Evolutionary conservation across 2,888 invertebrate genomes (phyloP).

Genomic region (Ochropacha duplaris): DNA sequence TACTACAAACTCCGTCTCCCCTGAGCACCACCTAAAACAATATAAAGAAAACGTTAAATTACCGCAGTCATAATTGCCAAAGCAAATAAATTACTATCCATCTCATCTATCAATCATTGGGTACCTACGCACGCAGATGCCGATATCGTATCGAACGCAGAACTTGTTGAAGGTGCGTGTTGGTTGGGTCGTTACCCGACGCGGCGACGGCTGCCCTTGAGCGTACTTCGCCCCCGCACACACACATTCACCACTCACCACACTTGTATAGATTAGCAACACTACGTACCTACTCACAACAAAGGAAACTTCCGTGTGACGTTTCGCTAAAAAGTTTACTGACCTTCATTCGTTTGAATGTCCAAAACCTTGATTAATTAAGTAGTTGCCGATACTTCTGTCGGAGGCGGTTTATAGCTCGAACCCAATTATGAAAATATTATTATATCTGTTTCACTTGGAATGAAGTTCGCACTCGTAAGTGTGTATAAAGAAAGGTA

Average conservation of each 20-base stretch:
- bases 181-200: constrained; percentile 70
- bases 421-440: background rate
- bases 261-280: constrained; percentile 5
- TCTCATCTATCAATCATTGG: constrained; percentile 24
- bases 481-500: too few relatives aligned
- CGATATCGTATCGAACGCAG: constrained; percentile 33
- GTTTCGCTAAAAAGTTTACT: constrained; percentile 50
- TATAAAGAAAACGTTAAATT: constrained; percentile 12
- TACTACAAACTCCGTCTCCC: constrained; percentile 77
- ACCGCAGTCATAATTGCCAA: background rate
- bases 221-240: constrained; percentile 68
- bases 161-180: constrained; percentile 44
- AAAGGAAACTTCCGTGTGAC: constrained; percentile 48
- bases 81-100: constrained; percentile 10
- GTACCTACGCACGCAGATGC: constrained; percentile 15
- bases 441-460: background rate
- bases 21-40: constrained; percentile 58
- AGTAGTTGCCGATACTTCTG: constrained; percentile 21
- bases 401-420: constrained; percentile 14
- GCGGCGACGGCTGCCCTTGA: constrained; percentile 74
- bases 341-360: constrained; percentile 51
- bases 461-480: too few relatives aligned
- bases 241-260: constrained; percentile 13
- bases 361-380: constrained; percentile 30
- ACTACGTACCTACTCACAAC: constrained; percentile 15